Evolutionary conservation across 2,888 invertebrate species (phyloP).

Genomic region (Keiferia lycopersicella): DNA sequence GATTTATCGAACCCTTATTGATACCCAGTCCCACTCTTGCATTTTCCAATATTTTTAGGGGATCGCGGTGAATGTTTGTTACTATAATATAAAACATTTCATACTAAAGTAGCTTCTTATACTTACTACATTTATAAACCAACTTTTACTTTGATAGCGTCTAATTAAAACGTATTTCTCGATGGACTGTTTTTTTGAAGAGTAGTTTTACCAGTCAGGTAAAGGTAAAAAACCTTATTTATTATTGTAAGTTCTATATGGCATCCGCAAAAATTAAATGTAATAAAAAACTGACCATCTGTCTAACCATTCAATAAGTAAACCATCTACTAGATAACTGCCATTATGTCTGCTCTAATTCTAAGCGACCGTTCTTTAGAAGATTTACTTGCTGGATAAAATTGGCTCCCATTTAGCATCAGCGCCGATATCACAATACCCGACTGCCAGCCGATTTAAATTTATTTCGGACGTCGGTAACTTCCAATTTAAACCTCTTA

Average conservation of each 20-base stretch:
- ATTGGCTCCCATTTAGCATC: conserved; percentile 77
- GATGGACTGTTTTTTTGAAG: no score
- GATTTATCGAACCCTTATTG: conserved; percentile 73
- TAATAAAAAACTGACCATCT: not conserved
- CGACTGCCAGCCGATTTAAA: conserved; percentile 80
- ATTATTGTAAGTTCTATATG: no score
- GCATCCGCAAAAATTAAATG: not conserved
- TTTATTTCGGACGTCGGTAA: conserved; percentile 82
- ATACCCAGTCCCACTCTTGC: conserved; percentile 70
- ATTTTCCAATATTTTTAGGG: conserved; percentile 46
- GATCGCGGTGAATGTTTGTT: not conserved
- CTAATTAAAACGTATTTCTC: no score
- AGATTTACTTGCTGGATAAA: conserved; percentile 73
- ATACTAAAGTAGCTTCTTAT: no score
- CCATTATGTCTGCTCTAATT: conserved; percentile 33
- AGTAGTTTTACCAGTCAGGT: no score
- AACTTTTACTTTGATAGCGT: no score
- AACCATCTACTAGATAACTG: conserved; percentile 1
- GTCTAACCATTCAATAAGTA: not conserved
- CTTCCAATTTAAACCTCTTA: conserved; percentile 82
- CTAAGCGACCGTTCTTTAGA: conserved; percentile 55
- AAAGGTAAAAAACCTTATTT: no score
- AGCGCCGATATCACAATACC: conserved; percentile 79
- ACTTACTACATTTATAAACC: no score
- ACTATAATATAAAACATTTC: not conserved